phyloP scores from a whole-genome alignment of 1,140 invertebrate species.

The Berghia stephanieae region DNA sequence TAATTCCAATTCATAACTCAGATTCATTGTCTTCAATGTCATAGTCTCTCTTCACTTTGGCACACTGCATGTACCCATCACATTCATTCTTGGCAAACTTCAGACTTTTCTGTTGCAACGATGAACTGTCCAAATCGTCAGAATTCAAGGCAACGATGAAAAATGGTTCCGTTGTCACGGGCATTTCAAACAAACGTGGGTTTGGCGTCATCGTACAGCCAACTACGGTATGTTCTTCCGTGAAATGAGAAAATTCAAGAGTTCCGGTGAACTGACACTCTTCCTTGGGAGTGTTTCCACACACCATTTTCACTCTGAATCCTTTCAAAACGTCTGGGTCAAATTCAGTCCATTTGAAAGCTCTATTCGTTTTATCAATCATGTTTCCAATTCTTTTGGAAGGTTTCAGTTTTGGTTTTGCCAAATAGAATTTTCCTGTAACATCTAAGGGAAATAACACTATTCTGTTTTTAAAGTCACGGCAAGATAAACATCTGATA shows the following conservation, averaged over 20 bases:
- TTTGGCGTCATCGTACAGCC: conserved; percentile 43
- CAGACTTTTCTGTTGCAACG: conserved; percentile 33
- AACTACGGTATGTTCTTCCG: conserved; percentile 53
- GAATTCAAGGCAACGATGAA: conserved; percentile 49
- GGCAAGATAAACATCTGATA: conserved; percentile 48
- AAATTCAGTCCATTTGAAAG: conserved; percentile 32
- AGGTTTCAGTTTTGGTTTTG: conserved; percentile 39
- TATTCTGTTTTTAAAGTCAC: conserved; percentile 38
- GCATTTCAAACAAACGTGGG: conserved; percentile 50
- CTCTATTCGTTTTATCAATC: not conserved
- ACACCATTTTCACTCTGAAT: conserved; percentile 40
- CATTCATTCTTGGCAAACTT: conserved; percentile 38
- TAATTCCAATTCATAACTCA: too few relatives aligned
- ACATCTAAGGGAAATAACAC: conserved; percentile 51
- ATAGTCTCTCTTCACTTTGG: conserved; percentile 51
- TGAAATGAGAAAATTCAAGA: conserved; percentile 49
- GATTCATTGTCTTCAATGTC: conserved; percentile 31
- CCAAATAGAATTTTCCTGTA: conserved; percentile 51
- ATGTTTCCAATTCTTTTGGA: conserved; percentile 36
- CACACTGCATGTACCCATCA: conserved; percentile 46
- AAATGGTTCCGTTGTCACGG: conserved; percentile 44
- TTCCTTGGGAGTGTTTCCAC: conserved; percentile 47
- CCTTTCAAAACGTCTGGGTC: not conserved
- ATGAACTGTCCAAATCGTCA: conserved; percentile 36
- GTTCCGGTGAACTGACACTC: conserved; percentile 53